Conservation (phyloP, 2,888 invertebrate species). For the Epiperipatus broadwayi region DNA sequence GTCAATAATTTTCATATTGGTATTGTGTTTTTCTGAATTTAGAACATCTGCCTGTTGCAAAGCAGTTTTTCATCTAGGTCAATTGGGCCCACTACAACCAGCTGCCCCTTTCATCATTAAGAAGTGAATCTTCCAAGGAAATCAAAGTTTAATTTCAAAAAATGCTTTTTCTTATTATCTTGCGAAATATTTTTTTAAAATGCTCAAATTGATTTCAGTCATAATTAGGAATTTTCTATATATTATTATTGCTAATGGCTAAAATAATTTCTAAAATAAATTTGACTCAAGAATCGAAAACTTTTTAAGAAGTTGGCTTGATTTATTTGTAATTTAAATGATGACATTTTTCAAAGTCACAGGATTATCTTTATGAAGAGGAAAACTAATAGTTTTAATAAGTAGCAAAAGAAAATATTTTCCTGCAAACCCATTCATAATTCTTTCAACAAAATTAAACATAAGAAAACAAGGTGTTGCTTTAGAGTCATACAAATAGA, state of each 20-base stretch:
- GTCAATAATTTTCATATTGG: too few relatives aligned
- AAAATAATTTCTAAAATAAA: constrained; percentile 73
- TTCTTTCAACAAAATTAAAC: constrained; percentile 52
- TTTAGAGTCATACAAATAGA: constrained; percentile 70
- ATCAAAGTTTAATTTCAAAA: too few relatives aligned
- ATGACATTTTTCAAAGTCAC: constrained; percentile 46
- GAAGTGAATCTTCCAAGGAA: too few relatives aligned
- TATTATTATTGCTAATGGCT: constrained; percentile 86
- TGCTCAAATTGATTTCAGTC: constrained; percentile 64
- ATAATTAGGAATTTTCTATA: constrained; percentile 75
- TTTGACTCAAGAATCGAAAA: constrained; percentile 39
- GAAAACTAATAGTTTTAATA: constrained; percentile 59
- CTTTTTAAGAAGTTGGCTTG: constrained; percentile 32
- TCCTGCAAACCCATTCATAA: constrained; percentile 44
- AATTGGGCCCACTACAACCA: too few relatives aligned
- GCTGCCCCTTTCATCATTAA: too few relatives aligned
- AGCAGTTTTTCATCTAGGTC: too few relatives aligned
- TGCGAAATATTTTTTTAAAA: constrained; percentile 52
- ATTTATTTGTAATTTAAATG: constrained; percentile 27
- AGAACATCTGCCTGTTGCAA: too few relatives aligned
- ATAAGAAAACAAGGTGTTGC: constrained; percentile 50
- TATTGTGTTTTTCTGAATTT: too few relatives aligned
- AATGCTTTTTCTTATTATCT: constrained; percentile 48
- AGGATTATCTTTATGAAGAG: constrained; percentile 67
- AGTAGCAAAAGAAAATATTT: constrained; percentile 59